Conservation (phyloP, 2,113 vertebrate species). For the Aphelocoma coerulescens region DNA sequence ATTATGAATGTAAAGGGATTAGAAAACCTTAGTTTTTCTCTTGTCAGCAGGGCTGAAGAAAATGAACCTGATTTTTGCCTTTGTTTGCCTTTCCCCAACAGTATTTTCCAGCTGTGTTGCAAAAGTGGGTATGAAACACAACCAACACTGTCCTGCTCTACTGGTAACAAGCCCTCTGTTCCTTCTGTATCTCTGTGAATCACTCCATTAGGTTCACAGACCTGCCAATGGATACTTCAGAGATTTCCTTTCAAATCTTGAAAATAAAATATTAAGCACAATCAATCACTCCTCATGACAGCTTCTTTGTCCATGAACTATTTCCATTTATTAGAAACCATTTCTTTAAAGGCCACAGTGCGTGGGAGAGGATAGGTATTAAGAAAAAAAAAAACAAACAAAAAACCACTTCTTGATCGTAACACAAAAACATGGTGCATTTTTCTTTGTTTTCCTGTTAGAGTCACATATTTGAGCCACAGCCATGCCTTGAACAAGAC, state of each 20-base stretch:
- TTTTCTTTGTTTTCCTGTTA: neutral
- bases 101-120: neutral
- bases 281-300: constrained; percentile 19
- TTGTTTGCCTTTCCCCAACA: neutral
- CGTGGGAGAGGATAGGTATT: neutral
- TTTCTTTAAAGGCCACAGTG: neutral
- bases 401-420: neutral
- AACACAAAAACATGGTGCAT: neutral
- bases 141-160: fast-evolving
- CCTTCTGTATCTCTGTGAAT: neutral
- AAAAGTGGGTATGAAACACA: neutral
- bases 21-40: neutral
- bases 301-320: neutral
- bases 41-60: neutral
- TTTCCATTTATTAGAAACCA: neutral
- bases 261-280: constrained; percentile 30
- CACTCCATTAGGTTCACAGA: constrained; percentile 2
- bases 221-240: constrained; percentile 21
- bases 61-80: neutral
- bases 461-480: neutral
- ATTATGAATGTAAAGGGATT: neutral
- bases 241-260: constrained; percentile 19
- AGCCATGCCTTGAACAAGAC: neutral
- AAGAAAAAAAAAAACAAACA: neutral
- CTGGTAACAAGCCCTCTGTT: neutral